Evolutionary conservation across 2,888 invertebrate species (phyloP).

Genomic region (Glaucopsyche alexis): DNA sequence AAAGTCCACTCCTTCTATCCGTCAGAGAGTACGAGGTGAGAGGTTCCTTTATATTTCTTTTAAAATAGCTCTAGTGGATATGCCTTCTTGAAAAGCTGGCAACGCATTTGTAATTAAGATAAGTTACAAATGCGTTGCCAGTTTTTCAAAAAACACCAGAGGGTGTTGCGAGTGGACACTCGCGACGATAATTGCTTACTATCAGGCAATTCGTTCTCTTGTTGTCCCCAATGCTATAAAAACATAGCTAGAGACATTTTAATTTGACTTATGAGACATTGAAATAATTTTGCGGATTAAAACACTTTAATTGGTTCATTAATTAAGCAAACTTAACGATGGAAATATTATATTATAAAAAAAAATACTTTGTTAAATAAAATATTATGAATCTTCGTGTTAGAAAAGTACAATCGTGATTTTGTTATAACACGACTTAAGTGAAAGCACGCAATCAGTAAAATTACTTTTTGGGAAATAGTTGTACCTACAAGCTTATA

Average conservation of each 20-base stretch:
- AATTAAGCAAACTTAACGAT: neutral
- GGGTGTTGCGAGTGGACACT: no score
- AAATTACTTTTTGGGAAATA: neutral
- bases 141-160: no score
- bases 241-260: no score
- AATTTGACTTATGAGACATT: no score
- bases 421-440: neutral
- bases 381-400: slow-evolving; percentile 6
- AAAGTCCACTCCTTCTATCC: slow-evolving; percentile 94
- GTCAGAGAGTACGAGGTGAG: slow-evolving; percentile 63
- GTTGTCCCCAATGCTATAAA: no score
- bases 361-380: neutral
- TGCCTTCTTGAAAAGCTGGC: no score
- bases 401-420: neutral
- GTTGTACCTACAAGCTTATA: no score
- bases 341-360: neutral
- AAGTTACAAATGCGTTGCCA: no score
- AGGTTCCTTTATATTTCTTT: neutral
- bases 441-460: neutral
- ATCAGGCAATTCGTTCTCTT: no score
- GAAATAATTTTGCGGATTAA: neutral
- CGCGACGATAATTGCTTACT: no score
- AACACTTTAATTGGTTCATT: neutral
- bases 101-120: no score
- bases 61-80: no score